A percentile compares a stretch with the other conserved stretches of the same genome.
phyloP scores from a whole-genome alignment of 2,888 invertebrate genomes.

The Tenodera sinensis region DNA sequence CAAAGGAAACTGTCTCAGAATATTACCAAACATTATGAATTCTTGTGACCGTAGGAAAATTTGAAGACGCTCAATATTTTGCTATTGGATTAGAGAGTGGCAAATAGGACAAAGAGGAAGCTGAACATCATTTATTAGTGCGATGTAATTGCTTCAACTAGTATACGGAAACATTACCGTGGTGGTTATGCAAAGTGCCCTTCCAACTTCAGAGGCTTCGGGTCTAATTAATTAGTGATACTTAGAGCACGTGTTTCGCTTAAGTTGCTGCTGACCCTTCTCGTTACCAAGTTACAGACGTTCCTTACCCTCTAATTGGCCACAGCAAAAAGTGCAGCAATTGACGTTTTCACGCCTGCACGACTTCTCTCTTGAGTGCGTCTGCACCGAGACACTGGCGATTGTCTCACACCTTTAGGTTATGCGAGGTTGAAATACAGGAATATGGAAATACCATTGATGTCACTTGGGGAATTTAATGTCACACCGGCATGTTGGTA shows the following conservation, averaged over 20 bases:
- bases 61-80: too few species aligned
- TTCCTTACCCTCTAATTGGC: background rate
- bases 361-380: background rate
- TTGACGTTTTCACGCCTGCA: background rate
- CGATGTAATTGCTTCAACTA: background rate
- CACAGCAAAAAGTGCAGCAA: background rate
- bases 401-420: too few species aligned
- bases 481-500: too few species aligned
- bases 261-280: background rate
- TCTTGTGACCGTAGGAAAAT: too few species aligned
- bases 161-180: background rate
- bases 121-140: background rate
- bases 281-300: background rate
- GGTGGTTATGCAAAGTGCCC: background rate
- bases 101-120: background rate
- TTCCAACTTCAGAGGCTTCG: background rate
- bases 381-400: too few species aligned
- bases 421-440: too few species aligned
- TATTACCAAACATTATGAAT: too few species aligned
- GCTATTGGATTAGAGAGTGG: background rate
- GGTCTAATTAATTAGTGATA: background rate
- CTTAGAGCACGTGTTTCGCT: background rate
- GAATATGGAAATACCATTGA: too few species aligned
- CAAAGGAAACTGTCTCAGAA: too few species aligned
- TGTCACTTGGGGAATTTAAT: too few species aligned